Evolutionary conservation across 2,113 vertebrate species (phyloP).

Genomic region (Calidris pugnax): DNA sequence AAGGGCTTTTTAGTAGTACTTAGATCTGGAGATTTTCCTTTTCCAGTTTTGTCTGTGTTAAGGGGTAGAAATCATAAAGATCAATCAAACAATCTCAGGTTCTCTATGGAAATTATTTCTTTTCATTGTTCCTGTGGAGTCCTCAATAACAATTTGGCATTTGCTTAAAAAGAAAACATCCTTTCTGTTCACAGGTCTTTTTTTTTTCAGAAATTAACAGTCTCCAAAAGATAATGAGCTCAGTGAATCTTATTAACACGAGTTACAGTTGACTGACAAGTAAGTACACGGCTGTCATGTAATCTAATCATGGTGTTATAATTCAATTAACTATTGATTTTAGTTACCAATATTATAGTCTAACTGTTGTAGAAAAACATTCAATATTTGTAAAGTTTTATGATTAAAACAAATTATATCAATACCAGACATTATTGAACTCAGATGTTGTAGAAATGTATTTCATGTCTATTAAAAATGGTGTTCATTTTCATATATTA

Average conservation of each 20-base stretch:
- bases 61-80: neutral
- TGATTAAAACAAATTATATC: neutral
- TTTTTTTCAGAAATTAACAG: conserved; percentile 44
- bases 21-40: neutral
- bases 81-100: neutral
- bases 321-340: conserved; percentile 56
- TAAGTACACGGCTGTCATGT: conserved; percentile 38
- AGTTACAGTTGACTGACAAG: conserved; percentile 53
- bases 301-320: conserved; percentile 16
- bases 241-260: conserved; percentile 56
- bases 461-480: neutral
- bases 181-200: conserved; percentile 32
- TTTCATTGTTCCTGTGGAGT: neutral
- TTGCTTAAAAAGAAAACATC: conserved; percentile 30
- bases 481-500: neutral
- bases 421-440: neutral
- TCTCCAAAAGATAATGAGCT: conserved; percentile 56
- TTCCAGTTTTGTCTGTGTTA: neutral
- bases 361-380: neutral
- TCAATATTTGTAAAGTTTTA: neutral
- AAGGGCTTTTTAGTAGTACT: neutral
- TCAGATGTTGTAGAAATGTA: neutral
- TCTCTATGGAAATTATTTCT: conserved; percentile 14
- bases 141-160: conserved; percentile 25
- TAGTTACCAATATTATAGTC: neutral